phyloP scores from a whole-genome alignment of 2,888 invertebrate genomes.

The Rhyacophila evoluta region DNA sequence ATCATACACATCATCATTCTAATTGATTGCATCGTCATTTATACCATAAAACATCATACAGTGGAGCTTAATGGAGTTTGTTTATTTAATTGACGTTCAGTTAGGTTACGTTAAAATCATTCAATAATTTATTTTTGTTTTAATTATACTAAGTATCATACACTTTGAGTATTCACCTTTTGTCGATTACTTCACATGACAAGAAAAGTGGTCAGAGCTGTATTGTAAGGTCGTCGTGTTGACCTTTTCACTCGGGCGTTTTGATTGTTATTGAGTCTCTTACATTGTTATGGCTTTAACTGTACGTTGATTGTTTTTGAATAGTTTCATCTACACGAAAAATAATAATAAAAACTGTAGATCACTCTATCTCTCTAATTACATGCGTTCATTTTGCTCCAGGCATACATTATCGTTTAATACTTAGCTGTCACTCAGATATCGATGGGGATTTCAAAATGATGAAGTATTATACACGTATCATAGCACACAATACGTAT shows the following conservation, averaged over 20 bases:
- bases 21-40: too few relatives aligned
- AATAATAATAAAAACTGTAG: background rate
- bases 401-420: background rate
- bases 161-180: background rate
- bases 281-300: constrained; percentile 14
- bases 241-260: constrained; percentile 1
- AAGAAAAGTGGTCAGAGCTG: background rate
- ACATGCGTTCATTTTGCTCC: background rate
- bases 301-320: constrained; percentile 7
- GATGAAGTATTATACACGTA: too few relatives aligned
- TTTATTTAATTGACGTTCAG: too few relatives aligned
- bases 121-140: too few relatives aligned
- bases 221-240: background rate
- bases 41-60: too few relatives aligned
- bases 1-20: too few relatives aligned
- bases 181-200: background rate
- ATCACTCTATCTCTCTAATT: constrained; percentile 18
- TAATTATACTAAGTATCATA: too few relatives aligned
- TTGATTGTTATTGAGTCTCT: constrained; percentile 22
- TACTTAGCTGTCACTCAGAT: background rate
- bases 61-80: too few relatives aligned
- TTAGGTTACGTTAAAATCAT: too few relatives aligned
- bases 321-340: background rate
- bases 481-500: too few relatives aligned
- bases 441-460: too few relatives aligned